Evolutionary conservation across 1,140 invertebrate species (phyloP), one percentile per base, ranked within the genome.

Genomic region (Araneus ventricosus): DNA sequence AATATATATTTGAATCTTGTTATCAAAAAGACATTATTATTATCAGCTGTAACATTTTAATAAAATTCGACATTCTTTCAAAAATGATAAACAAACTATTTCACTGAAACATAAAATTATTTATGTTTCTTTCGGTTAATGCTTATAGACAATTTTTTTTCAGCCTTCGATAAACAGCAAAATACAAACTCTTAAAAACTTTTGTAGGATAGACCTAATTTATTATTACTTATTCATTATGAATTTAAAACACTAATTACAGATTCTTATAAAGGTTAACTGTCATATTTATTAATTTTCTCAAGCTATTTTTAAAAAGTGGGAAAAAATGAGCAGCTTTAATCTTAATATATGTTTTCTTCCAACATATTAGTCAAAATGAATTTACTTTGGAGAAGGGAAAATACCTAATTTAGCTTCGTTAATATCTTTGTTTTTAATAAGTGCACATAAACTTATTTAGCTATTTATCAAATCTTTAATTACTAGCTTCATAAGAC

Each of bases 401-500:
- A 52, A 82, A 82, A 82, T 82, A n/a, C 79, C 41, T 52, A 87
- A 87, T 87, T 87, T 87, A 61, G 57, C 20, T 87, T 87, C 57
- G 30, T 87, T 87, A 87, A 45, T 87, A 87, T 34, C 20, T 87
- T 87, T 45, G 85, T 37, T 61, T 87, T 61, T 87, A 87, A 87
- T 61, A 61, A 84, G 45, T 57, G 20, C 52, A 22, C 85, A 87
- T 27, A 87, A 87, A 61, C 20, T 61, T 45, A 34, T 87, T 87
- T 61, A 87, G n/a, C 85, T 87, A 87, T 87, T 87, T 87, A 87
- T 87, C 85, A 87, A 87, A 87, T 63, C 85, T 61, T 87, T 61
- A 87, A 87, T 61, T 87, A 61, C 85, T 14, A 2, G 14, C 85
- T 27, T 61, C 61, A 82, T 82, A 45, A 22, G 79, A 41, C 37